These are phyloP conservation scores for Bimastos eiseni DNA, from an alignment of 2,888 invertebrate genomes.

Conservation along the genomic window DNA sequence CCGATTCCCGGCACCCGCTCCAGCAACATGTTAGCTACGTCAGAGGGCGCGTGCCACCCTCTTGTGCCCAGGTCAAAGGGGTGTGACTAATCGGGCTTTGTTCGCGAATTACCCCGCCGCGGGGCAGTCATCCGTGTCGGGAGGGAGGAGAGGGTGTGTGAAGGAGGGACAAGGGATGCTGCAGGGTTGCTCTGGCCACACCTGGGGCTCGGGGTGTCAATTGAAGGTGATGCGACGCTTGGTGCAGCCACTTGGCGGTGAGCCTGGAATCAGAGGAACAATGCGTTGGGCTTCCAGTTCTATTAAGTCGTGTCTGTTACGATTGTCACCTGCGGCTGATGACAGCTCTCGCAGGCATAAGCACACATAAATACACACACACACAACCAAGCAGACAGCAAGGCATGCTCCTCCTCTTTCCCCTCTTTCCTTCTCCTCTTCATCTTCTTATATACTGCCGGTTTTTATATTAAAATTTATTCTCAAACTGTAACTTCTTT, in stretches of 20 bases:
- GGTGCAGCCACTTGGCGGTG: background rate
- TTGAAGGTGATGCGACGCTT: slow-evolving; percentile 13
- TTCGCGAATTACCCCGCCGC: background rate
- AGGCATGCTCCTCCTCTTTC: no score
- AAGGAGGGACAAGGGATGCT: background rate
- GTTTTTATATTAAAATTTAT: no score
- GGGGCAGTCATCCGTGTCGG: background rate
- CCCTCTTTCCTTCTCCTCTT: no score
- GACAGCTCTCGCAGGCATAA: background rate
- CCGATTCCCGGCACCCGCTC: background rate
- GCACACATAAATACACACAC: no score
- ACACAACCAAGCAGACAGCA: no score
- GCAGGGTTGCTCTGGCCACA: background rate
- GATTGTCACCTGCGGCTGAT: background rate
- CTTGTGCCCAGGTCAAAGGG: background rate
- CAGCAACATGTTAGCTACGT: slow-evolving; percentile 25
- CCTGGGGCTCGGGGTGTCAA: background rate
- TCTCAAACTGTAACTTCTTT: no score
- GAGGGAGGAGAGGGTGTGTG: background rate
- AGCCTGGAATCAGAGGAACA: background rate
- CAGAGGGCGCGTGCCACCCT: background rate
- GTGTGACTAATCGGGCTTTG: background rate
- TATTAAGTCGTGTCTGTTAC: background rate
- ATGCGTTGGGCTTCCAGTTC: background rate
- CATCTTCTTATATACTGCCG: no score